phyloP scores from a whole-genome alignment of 2,888 invertebrate species.

The Dryobota labecula region DNA sequence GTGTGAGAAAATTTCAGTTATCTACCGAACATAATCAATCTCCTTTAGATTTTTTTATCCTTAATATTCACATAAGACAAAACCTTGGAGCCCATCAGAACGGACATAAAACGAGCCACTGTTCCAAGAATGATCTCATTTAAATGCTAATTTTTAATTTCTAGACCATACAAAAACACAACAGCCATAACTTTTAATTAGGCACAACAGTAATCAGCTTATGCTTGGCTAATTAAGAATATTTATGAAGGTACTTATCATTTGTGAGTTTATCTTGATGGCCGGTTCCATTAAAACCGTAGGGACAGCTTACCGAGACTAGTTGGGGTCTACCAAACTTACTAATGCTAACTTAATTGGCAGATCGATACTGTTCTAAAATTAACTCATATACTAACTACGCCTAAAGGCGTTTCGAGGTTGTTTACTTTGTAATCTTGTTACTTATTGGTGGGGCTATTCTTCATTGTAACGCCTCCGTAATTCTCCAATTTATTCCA shows the following conservation, averaged over 20 bases:
- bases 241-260: slow-evolving; percentile 27
- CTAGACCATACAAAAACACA: slow-evolving; percentile 29
- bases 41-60: neutral
- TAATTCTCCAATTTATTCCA: neutral
- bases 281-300: neutral
- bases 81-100: slow-evolving; percentile 3
- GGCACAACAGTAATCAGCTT: slow-evolving; percentile 40
- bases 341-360: slow-evolving; percentile 30
- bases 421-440: slow-evolving; percentile 45
- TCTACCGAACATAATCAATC: neutral
- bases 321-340: slow-evolving; percentile 11
- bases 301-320: slow-evolving; percentile 2
- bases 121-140: slow-evolving; percentile 23
- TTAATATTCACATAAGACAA: slow-evolving; percentile 5
- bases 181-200: slow-evolving; percentile 53
- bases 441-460: slow-evolving; percentile 5
- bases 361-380: slow-evolving; percentile 37
- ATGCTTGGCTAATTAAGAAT: slow-evolving; percentile 37
- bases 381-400: slow-evolving; percentile 23
- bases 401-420: slow-evolving; percentile 34
- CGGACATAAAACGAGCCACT: slow-evolving; percentile 14
- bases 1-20: neutral
- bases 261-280: slow-evolving; percentile 23
- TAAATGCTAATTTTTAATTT: slow-evolving; percentile 38
- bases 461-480: neutral